Evolutionary conservation across 2,797 vertebrate genomes (phyloP), one percentile per base, ranked within the genome.

Genomic region (Balearica regulorum): DNA sequence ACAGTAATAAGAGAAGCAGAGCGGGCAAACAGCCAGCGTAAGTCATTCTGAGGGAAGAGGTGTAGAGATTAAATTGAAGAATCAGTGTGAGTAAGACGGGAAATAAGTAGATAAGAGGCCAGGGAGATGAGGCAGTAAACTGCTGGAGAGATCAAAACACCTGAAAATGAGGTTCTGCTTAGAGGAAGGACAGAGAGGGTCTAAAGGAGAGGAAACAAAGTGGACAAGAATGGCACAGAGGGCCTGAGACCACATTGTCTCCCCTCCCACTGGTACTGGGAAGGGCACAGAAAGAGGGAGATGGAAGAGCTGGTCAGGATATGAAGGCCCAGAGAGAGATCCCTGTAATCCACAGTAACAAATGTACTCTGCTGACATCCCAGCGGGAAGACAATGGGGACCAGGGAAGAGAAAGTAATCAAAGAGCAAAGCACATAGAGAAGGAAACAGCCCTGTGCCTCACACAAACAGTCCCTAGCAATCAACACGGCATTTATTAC

Each of bases 391-490:
- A 93, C 88, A 84, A 41, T 43, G 54, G 51, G 65, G 66, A 95
- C 86, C 37, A 95, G 46, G 78, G 43, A 94, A 96, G 78, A 95
- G 76, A 85, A 94, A 95, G 49, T 31, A 96, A 91, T 75, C 51
- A 64, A 95, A 96, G 73, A 91, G 72, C 60, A 96, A 95, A 96
- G 80, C 90, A 97, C 96, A 90, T 51, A 93, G 89, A 92, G 87
- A 91, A 95, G 90, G 93, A 93, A 96, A 96, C 93, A 94, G 94
- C 94, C 89, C 92, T 96, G 92, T 96, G 93, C 95, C 95, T 96
- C 94, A 97, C 88, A 97, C 91, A 80, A 97, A 95, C 93, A 97
- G 94, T 95, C 93, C 95, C 96, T 97, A 97, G 96, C 96, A 97
- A 97, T 96, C 95, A 76, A 96, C 94, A 97, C 85, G 1, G 82